Conservation (phyloP, 2,888 invertebrate genomes). For the Steinernema carpocapsae region DNA sequence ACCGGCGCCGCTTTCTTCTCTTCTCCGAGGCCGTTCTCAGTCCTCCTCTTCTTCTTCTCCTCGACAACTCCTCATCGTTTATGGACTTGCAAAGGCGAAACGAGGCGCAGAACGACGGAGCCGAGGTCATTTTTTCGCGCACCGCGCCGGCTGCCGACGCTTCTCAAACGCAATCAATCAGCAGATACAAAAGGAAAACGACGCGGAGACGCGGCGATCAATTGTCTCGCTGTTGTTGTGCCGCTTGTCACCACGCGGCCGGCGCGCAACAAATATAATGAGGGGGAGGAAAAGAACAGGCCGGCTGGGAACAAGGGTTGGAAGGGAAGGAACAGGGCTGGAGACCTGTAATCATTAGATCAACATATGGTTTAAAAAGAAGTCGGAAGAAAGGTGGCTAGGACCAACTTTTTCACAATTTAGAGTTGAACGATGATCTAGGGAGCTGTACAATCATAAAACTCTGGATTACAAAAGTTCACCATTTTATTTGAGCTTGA, state of each 20-base stretch:
- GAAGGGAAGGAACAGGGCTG: no score
- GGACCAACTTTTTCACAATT: no score
- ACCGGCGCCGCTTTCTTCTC: neutral
- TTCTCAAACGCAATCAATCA: constrained; percentile 22
- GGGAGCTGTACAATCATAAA: no score
- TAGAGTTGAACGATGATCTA: no score
- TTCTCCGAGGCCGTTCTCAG: constrained; percentile 19
- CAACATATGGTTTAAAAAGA: no score
- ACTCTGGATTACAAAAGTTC: no score
- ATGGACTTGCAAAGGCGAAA: constrained; percentile 2
- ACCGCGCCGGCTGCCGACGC: neutral
- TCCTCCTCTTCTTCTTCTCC: no score
- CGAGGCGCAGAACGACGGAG: neutral
- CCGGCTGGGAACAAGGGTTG: neutral
- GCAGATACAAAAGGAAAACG: constrained; percentile 17
- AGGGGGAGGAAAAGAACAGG: neutral
- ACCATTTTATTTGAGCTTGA: no score
- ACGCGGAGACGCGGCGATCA: constrained; percentile 18
- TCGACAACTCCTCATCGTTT: constrained; percentile 25
- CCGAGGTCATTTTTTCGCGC: constrained; percentile 30
- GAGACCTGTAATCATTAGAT: no score
- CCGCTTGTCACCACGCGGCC: neutral
- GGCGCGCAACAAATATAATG: constrained; percentile 10
- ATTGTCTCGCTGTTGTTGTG: constrained; percentile 5
- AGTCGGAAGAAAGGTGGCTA: no score